These are phyloP conservation scores for Takifugu bimaculatus DNA, from an alignment of 2,113 vertebrate species.

Conservation along the genomic window DNA sequence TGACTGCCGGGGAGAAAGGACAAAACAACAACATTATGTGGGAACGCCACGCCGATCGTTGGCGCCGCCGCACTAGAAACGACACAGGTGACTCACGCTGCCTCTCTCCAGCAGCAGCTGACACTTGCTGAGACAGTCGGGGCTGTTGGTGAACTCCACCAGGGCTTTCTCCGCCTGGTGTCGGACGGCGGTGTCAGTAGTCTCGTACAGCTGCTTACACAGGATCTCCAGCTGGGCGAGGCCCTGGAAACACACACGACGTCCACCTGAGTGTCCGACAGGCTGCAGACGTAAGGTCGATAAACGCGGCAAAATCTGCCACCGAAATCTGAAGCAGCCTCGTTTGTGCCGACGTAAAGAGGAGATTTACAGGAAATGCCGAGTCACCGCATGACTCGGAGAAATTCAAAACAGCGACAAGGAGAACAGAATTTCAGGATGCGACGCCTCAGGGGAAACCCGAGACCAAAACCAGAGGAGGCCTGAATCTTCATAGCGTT, in stretches of 20 bases:
- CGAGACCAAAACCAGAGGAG: no score
- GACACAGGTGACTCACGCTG: constrained; percentile 76
- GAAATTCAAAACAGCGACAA: constrained; percentile 1
- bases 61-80: no score
- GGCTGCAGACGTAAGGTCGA: no score
- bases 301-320: no score
- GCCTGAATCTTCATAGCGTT: no score
- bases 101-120: constrained; percentile 96
- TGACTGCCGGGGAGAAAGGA: no score
- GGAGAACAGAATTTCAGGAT: neutral
- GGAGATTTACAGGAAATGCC: constrained; percentile 17
- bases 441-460: no score
- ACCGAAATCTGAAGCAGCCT: no score
- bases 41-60: no score
- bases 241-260: constrained; percentile 77
- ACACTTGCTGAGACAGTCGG: constrained; percentile 97
- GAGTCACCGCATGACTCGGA: constrained; percentile 35
- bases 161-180: constrained; percentile 97
- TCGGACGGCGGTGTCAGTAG: constrained; percentile 90
- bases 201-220: constrained; percentile 99
- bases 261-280: neutral
- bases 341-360: no score
- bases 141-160: constrained; percentile 96
- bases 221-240: constrained; percentile 99
- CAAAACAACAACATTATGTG: no score